Evolutionary conservation across 2,888 invertebrate genomes (phyloP).

Genomic region (Coleophora deauratella): DNA sequence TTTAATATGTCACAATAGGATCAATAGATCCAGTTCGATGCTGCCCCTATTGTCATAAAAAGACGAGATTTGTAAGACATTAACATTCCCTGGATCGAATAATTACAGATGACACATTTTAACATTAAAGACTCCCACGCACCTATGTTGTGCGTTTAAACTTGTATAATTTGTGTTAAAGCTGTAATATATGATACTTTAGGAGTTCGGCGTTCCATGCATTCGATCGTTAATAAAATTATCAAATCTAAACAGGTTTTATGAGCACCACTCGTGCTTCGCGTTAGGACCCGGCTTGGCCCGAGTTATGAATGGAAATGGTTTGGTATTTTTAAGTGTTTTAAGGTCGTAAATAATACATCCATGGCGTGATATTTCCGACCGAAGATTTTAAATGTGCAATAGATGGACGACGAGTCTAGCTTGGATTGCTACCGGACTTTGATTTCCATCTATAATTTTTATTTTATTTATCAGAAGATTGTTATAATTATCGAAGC

Average conservation of each 20-base stretch:
- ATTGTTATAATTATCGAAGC: constrained; percentile 16
- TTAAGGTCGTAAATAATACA: constrained; percentile 69
- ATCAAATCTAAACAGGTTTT: constrained; percentile 73
- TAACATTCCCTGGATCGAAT: constrained; percentile 69
- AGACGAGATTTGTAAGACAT: constrained; percentile 67
- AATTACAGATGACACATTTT: constrained; percentile 72
- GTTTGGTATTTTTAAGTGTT: constrained; percentile 71
- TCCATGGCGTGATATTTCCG: constrained; percentile 70
- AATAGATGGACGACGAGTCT: constrained; percentile 50
- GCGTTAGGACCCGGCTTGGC: constrained; percentile 21
- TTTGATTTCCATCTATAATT: constrained; percentile 46
- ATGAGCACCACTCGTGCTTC: constrained; percentile 60
- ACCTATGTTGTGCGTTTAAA: constrained; percentile 67
- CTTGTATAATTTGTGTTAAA: constrained; percentile 74
- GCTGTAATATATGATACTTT: constrained; percentile 70
- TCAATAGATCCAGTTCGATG: constrained; percentile 52
- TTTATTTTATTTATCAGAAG: constrained; percentile 32
- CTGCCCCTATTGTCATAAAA: constrained; percentile 65
- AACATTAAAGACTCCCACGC: constrained; percentile 70
- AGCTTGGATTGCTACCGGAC: constrained; percentile 60
- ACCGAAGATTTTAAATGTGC: constrained; percentile 58
- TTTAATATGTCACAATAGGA: constrained; percentile 42
- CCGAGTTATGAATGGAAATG: constrained; percentile 70
- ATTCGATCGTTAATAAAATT: constrained; percentile 73
- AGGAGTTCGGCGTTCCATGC: constrained; percentile 58